phyloP scores from a whole-genome alignment of 2,113 vertebrate genomes.

The Columba livia region DNA sequence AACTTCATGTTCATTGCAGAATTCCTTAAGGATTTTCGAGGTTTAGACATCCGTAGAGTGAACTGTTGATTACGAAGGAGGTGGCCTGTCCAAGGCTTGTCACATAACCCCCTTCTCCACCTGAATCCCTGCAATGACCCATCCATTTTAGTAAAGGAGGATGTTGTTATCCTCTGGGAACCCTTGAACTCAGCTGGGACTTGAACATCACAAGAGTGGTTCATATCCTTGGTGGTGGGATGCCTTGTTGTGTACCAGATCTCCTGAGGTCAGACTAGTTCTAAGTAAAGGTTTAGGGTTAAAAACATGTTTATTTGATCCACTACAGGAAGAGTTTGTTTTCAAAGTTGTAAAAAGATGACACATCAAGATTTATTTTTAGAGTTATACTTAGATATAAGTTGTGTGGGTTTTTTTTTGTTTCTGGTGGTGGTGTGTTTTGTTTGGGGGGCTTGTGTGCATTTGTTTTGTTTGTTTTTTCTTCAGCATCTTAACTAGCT shows the following conservation, averaged over 20 bases:
- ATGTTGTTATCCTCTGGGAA: not conserved
- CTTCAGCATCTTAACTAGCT: not conserved
- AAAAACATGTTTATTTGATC: not conserved
- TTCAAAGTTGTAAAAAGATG: not conserved
- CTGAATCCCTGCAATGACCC: not conserved
- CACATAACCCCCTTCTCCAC: not conserved
- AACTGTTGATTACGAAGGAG: not conserved
- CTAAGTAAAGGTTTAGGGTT: not conserved
- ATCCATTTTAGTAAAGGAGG: not conserved
- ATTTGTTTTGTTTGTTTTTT: not conserved
- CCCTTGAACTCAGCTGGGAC: not conserved
- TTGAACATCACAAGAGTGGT: not conserved
- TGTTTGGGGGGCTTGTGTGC: no score
- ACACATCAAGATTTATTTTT: not conserved
- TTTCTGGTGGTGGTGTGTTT: no score
- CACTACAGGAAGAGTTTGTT: not conserved
- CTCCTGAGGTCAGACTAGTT: not conserved
- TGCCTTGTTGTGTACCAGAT: not conserved
- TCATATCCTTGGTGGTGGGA: not conserved
- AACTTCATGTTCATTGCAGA: not conserved
- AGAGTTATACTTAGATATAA: not conserved
- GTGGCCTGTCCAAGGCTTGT: not conserved
- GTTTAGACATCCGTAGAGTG: not conserved
- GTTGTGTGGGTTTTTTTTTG: not conserved
- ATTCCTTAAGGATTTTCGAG: not conserved